Evolutionary conservation across 2,888 invertebrate species (phyloP).

Genomic region (Chironomus tentans): DNA sequence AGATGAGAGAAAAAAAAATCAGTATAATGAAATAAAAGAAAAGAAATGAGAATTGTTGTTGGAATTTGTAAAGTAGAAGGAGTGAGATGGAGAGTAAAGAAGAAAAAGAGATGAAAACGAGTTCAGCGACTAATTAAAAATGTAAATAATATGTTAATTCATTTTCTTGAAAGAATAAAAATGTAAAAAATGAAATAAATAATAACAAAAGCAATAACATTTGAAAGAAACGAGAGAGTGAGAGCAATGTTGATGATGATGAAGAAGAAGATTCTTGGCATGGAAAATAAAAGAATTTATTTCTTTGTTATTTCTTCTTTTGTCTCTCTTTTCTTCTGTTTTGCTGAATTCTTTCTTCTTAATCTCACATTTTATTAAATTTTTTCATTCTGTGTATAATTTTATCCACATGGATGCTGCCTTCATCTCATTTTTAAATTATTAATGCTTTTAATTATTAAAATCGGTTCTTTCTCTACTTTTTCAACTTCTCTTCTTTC

Average conservation of each 20-base stretch:
- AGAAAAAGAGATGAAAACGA: constrained; percentile 26
- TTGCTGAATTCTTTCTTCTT: not conserved
- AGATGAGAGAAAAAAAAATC: not conserved
- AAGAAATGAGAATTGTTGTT: not conserved
- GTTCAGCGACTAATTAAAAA: constrained; percentile 29
- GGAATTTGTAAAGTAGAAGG: not conserved
- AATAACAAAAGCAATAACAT: too few species aligned
- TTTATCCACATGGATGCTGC: not conserved
- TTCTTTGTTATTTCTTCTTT: not conserved
- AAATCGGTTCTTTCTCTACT: not conserved
- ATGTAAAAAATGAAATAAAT: too few species aligned
- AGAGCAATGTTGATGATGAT: too few species aligned
- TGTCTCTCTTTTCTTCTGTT: not conserved
- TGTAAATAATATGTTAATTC: constrained; percentile 29
- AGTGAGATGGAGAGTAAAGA: not conserved
- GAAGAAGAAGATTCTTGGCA: not conserved
- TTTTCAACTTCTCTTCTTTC: not conserved
- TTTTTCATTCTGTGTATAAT: not conserved
- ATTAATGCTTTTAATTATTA: not conserved
- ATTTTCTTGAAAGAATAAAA: not conserved
- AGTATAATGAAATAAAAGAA: not conserved
- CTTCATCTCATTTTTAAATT: not conserved
- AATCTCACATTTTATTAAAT: not conserved
- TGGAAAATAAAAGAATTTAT: not conserved
- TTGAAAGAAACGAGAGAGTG: too few species aligned